Evolutionary conservation across 2,797 vertebrate genomes (phyloP).

Genomic region (Clarias fuscus): DNA sequence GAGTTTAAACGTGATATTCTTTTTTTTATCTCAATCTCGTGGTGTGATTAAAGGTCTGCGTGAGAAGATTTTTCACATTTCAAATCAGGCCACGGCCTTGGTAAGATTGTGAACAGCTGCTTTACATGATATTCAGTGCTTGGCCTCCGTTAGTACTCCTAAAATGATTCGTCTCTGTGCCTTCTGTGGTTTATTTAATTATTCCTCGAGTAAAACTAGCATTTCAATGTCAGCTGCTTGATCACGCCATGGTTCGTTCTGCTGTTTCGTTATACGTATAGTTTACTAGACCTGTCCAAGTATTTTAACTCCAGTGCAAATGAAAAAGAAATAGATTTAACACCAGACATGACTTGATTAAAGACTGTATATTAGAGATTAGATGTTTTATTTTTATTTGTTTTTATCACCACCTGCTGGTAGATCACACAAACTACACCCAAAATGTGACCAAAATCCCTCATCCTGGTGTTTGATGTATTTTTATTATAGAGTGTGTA

Average conservation of each 20-base stretch:
- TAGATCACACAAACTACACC: constrained; percentile 2
- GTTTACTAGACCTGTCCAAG: background rate
- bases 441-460: constrained; percentile 16
- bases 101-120: no score
- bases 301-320: background rate
- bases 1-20: no score
- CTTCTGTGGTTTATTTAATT: background rate
- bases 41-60: no score
- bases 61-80: no score
- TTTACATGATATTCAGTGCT: background rate
- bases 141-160: background rate
- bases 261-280: background rate
- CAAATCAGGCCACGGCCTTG: no score
- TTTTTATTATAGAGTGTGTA: background rate
- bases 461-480: background rate
- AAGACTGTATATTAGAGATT: background rate
- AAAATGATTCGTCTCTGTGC: background rate
- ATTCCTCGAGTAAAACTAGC: background rate
- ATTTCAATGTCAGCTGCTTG: background rate
- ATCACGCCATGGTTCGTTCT: background rate
- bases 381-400: no score
- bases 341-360: background rate
- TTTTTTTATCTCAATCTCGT: no score
- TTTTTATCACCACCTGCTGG: constrained; percentile 29
- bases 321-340: background rate